Conservation (phyloP, 2,797 vertebrate species). For the Telmatherina bonti region DNA sequence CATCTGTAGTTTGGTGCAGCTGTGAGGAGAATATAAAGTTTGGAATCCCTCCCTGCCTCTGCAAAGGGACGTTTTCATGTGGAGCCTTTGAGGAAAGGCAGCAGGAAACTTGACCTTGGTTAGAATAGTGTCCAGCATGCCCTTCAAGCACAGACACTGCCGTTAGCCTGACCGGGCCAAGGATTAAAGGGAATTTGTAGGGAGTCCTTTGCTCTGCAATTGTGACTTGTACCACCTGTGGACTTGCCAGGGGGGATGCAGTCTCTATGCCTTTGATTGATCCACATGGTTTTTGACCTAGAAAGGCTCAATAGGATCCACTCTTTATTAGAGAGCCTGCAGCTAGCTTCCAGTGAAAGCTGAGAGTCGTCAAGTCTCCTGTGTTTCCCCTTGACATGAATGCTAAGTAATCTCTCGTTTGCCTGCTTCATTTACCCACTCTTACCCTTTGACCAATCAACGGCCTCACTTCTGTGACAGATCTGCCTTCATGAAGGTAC, state of each 20-base stretch:
- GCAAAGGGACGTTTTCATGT: conserved; percentile 48
- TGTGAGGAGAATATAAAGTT: conserved; percentile 33
- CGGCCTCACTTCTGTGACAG: conserved; percentile 60
- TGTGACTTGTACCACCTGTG: conserved; percentile 71
- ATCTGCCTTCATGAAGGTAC: conserved; percentile 45
- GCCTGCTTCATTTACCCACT: conserved; percentile 64
- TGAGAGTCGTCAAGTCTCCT: conserved; percentile 52
- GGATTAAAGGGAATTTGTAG: conserved; percentile 72
- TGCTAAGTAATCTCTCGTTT: conserved; percentile 63
- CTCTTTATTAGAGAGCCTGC: conserved; percentile 67
- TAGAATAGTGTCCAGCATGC: conserved; percentile 53
- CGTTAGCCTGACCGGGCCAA: conserved; percentile 49
- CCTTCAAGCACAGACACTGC: conserved; percentile 57
- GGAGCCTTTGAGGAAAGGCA: conserved; percentile 38
- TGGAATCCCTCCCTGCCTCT: conserved; percentile 25
- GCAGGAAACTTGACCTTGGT: conserved; percentile 60
- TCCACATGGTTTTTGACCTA: conserved; percentile 68
- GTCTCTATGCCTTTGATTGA: conserved; percentile 67
- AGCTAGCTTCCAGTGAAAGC: conserved; percentile 52
- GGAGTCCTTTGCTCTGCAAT: conserved; percentile 48
- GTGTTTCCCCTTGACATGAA: conserved; percentile 67
- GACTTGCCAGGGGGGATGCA: conserved; percentile 59
- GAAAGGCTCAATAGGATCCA: conserved; percentile 60
- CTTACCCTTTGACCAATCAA: conserved; percentile 72
- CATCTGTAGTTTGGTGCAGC: conserved; percentile 18